These are phyloP conservation scores for Acleris laterana DNA, from an alignment of 2,888 invertebrate genomes.

Conservation along the genomic window DNA sequence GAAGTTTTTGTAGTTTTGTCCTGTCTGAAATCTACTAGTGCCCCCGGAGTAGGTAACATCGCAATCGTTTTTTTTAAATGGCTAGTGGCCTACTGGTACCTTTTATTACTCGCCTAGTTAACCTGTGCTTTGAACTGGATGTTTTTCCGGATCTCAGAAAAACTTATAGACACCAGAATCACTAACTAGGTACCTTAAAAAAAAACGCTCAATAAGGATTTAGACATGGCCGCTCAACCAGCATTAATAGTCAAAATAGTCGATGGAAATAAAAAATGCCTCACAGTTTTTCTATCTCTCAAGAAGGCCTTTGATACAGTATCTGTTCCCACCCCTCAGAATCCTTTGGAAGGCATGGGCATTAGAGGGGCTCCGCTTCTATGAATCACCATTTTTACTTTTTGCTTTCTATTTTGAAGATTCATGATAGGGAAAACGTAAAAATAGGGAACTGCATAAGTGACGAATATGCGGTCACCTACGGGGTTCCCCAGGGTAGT, in stretches of 20 bases:
- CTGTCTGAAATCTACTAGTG: neutral
- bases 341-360: too few relatives aligned
- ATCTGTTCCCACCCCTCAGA: neutral
- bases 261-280: too few relatives aligned
- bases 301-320: too few relatives aligned
- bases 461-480: too few relatives aligned
- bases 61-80: neutral
- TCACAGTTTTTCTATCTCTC: too few relatives aligned
- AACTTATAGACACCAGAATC: neutral
- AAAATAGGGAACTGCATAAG: too few relatives aligned
- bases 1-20: neutral
- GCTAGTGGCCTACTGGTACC: neutral
- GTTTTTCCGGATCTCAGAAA: neutral
- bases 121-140: neutral
- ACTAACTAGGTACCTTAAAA: neutral
- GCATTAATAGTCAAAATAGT: too few relatives aligned
- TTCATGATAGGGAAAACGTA: too few relatives aligned
- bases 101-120: neutral
- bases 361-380: neutral
- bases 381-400: neutral
- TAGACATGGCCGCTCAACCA: neutral
- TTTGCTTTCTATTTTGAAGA: too few relatives aligned
- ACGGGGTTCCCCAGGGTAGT: too few relatives aligned
- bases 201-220: neutral
- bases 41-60: slow-evolving; percentile 2